A percentile compares a stretch with the other conserved stretches of the same genome.
phyloP scores from a whole-genome alignment of 2,888 invertebrate species.

The Coelopa pilipes region DNA sequence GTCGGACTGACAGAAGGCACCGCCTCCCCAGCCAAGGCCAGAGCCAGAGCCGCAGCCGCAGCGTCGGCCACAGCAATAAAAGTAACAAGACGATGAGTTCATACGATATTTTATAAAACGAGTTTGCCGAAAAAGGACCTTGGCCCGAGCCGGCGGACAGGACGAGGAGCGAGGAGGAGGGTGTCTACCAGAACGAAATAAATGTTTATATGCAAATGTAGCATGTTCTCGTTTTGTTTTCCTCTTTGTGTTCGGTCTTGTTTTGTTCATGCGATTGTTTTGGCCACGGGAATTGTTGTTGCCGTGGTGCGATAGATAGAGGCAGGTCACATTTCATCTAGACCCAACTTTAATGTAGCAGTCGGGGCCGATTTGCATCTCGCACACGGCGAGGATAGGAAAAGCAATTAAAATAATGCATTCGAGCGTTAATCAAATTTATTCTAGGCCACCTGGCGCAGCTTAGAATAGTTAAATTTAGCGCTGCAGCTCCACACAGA shows the following conservation, averaged over 20 bases:
- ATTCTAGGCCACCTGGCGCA: not conserved
- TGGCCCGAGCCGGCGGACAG: too few species aligned
- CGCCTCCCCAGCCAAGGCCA: too few species aligned
- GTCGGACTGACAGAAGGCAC: too few species aligned
- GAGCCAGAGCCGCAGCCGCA: too few species aligned
- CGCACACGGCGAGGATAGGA: not conserved
- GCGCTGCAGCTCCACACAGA: too few species aligned
- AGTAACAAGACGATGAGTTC: too few species aligned
- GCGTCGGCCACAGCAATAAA: too few species aligned
- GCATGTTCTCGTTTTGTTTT: not conserved
- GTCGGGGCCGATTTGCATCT: not conserved
- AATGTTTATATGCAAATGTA: not conserved
- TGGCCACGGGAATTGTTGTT: too few species aligned
- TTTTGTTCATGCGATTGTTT: not conserved
- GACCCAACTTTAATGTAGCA: not conserved
- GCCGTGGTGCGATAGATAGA: not conserved
- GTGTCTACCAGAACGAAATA: not conserved
- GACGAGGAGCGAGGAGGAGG: too few species aligned
- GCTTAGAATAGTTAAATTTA: not conserved
- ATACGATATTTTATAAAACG: too few species aligned
- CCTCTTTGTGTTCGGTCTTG: not conserved
- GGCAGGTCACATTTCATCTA: not conserved
- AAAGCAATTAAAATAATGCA: constrained; percentile 16
- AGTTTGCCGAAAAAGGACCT: too few species aligned
- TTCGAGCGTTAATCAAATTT: constrained; percentile 14